Evolutionary conservation across 2,888 invertebrate genomes (phyloP), one percentile per base, ranked within the genome.

Genomic region (Aquatica leii): DNA sequence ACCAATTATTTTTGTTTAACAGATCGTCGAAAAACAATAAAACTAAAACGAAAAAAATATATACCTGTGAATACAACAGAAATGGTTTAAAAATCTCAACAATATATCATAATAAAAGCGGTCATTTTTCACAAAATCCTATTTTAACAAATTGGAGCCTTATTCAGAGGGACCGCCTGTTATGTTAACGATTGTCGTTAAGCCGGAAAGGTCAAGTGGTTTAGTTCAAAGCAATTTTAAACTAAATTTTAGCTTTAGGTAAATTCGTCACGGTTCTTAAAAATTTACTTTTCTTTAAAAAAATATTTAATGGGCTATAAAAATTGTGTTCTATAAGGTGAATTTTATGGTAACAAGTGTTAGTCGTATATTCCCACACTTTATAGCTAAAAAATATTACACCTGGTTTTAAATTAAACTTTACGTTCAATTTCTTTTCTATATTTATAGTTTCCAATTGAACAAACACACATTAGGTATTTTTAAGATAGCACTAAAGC

Each of bases 51-150:
- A 8, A 43, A 15, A 6, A 12, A 43, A 43, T 9, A 18, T 20
- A 18, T 46, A 46, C 46, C 46, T 46, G 46, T 20, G 3, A 24
- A 17, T 1, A 6, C n/a, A 37, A 37, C 37, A 37, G 24, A 24
- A 52, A 54, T 53, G 55, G 53, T 60, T 59, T 62, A 65, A 58
- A 43, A 53, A 59, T 56, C 61, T 41, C 52, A 20, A 58, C 68
- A 62, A 75, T 77, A 76, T 73, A 77, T 77, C 77, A 77, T 74
- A 74, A 74, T 77, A 76, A 77, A 75, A 71, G 69, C 70, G 73
- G 71, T 73, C 76, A 76, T 77, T 77, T 76, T 74, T 77, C 77
- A 75, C 68, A 72, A 72, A 73, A 72, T 72, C 71, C 71, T 69
- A 73, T 73, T 69, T 71, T 73, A 74, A 74, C 74, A 74, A 76